Percentiles rank a stretch among this genome's conserved stretches.
Conservation (phyloP, 2,113 vertebrate species). For the Brevimyrus niger region DNA sequence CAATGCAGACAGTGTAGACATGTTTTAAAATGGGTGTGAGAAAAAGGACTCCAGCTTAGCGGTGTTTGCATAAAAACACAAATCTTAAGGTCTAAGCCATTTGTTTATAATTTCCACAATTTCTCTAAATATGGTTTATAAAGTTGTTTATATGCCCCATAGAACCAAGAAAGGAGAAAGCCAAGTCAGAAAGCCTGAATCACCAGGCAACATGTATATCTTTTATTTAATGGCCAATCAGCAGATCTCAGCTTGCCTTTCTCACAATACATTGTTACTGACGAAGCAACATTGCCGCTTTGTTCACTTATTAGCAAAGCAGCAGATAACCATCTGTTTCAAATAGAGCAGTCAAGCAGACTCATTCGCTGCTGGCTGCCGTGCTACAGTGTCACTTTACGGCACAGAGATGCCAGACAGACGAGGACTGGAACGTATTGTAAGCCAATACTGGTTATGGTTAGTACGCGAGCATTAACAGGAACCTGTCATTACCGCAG, state of each 20-base stretch:
- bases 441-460: background rate
- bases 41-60: background rate
- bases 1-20: background rate
- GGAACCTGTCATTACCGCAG: background rate
- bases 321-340: constrained; percentile 48
- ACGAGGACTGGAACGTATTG: background rate
- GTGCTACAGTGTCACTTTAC: constrained; percentile 32
- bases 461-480: background rate
- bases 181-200: background rate
- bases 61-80: background rate
- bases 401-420: background rate
- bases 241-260: constrained; percentile 17
- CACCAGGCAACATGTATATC: constrained; percentile 4
- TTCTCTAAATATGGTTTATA: background rate
- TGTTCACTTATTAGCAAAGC: constrained; percentile 35
- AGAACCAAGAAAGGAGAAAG: background rate
- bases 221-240: background rate
- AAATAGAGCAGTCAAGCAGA: constrained; percentile 30
- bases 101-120: background rate
- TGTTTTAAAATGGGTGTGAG: background rate
- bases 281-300: constrained; percentile 33
- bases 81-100: background rate
- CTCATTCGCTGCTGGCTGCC: constrained; percentile 33
- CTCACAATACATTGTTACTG: constrained; percentile 33
- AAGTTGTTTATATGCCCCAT: background rate